Conservation (phyloP, 2,113 vertebrate genomes). For the Passer domesticus region DNA sequence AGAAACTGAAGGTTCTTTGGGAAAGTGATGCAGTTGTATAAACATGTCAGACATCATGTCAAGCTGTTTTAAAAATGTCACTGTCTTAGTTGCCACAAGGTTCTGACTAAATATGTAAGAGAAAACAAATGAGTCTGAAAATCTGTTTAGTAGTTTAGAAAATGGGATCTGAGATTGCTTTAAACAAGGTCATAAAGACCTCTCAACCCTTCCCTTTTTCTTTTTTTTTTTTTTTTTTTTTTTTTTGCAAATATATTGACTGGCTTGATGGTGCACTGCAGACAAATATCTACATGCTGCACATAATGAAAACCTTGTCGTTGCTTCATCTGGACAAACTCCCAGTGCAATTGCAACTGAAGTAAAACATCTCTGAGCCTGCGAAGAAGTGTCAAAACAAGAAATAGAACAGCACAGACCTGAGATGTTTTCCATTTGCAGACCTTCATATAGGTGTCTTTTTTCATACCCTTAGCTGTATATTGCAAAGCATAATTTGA, state of each 20-base stretch:
- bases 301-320: conserved; percentile 68
- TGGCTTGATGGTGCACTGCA: conserved; percentile 21
- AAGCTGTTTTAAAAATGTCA: conserved; percentile 11
- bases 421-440: conserved; percentile 67
- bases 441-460: conserved; percentile 69
- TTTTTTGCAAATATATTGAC: conserved; percentile 35
- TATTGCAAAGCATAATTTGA: conserved; percentile 80
- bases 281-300: conserved; percentile 69
- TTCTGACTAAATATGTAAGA: conserved; percentile 42
- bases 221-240: not conserved
- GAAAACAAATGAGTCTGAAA: conserved; percentile 59
- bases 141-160: conserved; percentile 61
- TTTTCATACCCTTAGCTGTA: conserved; percentile 73
- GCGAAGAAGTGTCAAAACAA: conserved; percentile 48
- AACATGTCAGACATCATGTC: not conserved
- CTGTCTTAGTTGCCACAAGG: not conserved
- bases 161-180: conserved; percentile 67
- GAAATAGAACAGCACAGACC: conserved; percentile 47
- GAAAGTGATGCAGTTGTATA: not conserved
- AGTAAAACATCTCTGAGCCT: conserved; percentile 44
- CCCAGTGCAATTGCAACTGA: conserved; percentile 63
- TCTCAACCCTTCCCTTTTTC: conserved; percentile 35
- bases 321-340: conserved; percentile 64
- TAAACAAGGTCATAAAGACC: conserved; percentile 69
- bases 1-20: not conserved